A percentile compares a stretch with the other conserved stretches of the same genome.
These are phyloP conservation scores for Deroptyus accipitrinus DNA, from an alignment of 2,113 vertebrate genomes.

Conservation along the genomic window DNA sequence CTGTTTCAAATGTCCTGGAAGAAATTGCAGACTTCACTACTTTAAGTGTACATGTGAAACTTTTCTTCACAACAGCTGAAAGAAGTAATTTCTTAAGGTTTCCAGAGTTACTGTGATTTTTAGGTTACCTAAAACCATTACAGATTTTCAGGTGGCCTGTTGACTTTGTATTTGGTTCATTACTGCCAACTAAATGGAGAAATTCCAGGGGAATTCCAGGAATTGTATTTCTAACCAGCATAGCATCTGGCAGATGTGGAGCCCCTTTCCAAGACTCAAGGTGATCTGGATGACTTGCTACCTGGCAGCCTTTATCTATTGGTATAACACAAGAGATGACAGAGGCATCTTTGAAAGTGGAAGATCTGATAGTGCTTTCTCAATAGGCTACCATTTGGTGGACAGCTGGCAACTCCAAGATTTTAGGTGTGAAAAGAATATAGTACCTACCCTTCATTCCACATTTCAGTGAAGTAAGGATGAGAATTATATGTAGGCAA, in stretches of 20 bases:
- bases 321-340: not conserved
- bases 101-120: not conserved
- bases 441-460: not conserved
- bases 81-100: not conserved
- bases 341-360: not conserved
- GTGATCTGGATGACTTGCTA: not conserved
- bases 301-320: not conserved
- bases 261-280: not conserved
- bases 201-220: not conserved
- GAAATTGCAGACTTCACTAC: not conserved
- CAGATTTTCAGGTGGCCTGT: not conserved
- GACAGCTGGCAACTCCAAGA: not conserved
- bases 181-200: not conserved
- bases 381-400: not conserved
- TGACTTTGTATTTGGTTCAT: not conserved
- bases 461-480: not conserved
- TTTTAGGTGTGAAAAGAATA: not conserved
- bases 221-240: not conserved
- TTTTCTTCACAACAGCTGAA: not conserved
- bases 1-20: not conserved
- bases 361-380: not conserved
- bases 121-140: not conserved
- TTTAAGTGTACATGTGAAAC: not conserved
- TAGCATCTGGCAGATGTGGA: not conserved
- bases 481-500: not conserved